Evolutionary conservation across 1,140 invertebrate species (phyloP).

Genomic region (Ylistrum balloti): DNA sequence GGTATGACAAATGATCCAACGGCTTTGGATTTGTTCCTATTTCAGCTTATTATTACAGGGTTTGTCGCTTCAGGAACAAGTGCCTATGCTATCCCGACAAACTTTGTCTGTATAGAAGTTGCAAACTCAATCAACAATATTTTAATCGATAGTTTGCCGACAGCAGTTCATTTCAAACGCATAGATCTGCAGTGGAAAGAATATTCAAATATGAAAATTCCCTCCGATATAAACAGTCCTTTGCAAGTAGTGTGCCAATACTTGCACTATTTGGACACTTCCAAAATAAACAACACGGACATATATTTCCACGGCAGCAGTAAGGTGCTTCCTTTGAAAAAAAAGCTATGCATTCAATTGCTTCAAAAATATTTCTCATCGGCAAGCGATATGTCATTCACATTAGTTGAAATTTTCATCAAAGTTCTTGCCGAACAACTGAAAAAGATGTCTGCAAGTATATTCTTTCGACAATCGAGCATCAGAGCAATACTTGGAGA

Average conservation of each 20-base stretch:
- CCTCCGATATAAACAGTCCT: conserved; percentile 65
- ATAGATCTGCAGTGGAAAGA: conserved; percentile 57
- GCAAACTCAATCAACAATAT: conserved; percentile 63
- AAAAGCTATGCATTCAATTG: conserved; percentile 47
- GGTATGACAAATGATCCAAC: conserved; percentile 51
- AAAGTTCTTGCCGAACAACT: conserved; percentile 68
- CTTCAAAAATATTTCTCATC: conserved; percentile 56
- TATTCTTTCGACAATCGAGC: conserved; percentile 61
- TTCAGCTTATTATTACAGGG: conserved; percentile 62
- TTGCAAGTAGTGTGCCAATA: conserved; percentile 69
- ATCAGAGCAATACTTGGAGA: conserved; percentile 58
- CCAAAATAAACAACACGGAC: conserved; percentile 59
- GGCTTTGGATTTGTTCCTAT: conserved; percentile 63
- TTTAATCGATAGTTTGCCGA: conserved; percentile 60
- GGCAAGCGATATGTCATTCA: conserved; percentile 58
- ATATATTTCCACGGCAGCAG: conserved; percentile 47
- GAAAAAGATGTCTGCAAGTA: conserved; percentile 68
- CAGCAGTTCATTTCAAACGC: conserved; percentile 59
- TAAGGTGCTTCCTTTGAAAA: conserved; percentile 48
- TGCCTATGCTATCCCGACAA: conserved; percentile 27
- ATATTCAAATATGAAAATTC: conserved; percentile 52
- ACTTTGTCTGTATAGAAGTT: conserved; percentile 63
- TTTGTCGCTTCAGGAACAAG: conserved; percentile 54
- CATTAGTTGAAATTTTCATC: conserved; percentile 60
- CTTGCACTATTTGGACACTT: conserved; percentile 50